Conservation (phyloP, 1,140 invertebrate species). For the Drosophila funebris region DNA sequence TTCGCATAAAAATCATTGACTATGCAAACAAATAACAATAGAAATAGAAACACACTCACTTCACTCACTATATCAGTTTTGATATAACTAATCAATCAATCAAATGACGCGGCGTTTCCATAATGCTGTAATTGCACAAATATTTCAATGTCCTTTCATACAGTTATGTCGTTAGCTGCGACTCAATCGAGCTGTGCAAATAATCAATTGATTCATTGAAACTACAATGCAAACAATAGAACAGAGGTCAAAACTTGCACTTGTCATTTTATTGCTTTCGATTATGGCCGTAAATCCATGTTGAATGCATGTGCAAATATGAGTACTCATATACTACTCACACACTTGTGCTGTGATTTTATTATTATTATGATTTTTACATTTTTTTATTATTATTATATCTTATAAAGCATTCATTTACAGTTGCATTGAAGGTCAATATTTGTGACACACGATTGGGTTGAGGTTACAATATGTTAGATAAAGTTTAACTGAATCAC, state of each 20-base stretch:
- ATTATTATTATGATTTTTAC: neutral
- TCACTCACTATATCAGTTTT: conserved; percentile 1
- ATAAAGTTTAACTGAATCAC: conserved; percentile 10
- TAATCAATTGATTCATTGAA: conserved; percentile 29
- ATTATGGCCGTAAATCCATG: conserved; percentile 60
- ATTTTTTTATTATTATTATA: conserved; percentile 13
- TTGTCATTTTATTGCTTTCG: conserved; percentile 52
- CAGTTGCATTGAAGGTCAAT: conserved; percentile 41
- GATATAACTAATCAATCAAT: conserved; percentile 74
- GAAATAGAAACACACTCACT: neutral
- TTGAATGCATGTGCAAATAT: conserved; percentile 67
- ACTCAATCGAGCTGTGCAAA: conserved; percentile 28
- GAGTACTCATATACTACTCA: neutral
- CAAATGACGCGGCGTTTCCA: conserved; percentile 51
- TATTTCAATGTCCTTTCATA: conserved; percentile 77
- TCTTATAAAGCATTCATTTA: conserved; percentile 24
- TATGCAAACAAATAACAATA: conserved; percentile 38
- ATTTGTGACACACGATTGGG: conserved; percentile 35
- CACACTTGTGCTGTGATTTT: conserved; percentile 49
- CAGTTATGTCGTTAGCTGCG: conserved; percentile 52
- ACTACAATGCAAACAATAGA: conserved; percentile 26
- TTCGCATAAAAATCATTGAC: conserved; percentile 51
- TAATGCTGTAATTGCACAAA: conserved; percentile 58
- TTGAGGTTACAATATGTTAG: conserved; percentile 19
- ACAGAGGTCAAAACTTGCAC: conserved; percentile 67